Conservation (phyloP, 2,888 invertebrate genomes). For the Agriotes lineatus region DNA sequence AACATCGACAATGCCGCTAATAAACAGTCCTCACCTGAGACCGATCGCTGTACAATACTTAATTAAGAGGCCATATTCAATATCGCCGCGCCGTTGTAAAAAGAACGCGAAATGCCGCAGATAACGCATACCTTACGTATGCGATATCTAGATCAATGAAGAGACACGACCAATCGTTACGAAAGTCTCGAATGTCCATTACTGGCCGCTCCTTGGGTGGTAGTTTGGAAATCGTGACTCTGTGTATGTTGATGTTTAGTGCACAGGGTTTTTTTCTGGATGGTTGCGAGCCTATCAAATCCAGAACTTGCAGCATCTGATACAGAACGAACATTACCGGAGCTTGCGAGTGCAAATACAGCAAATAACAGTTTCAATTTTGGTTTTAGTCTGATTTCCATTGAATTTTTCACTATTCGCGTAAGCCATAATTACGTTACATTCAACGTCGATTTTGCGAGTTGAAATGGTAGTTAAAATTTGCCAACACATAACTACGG, state of each 20-base stretch:
- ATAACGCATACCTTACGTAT: slow-evolving; percentile 26
- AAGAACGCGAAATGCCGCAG: not conserved
- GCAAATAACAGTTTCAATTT: too few species aligned
- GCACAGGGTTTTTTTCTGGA: slow-evolving; percentile 10
- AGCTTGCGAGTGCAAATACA: too few species aligned
- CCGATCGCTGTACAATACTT: slow-evolving; percentile 21
- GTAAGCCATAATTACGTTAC: too few species aligned
- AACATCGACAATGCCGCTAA: slow-evolving; percentile 16
- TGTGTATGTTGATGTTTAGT: slow-evolving; percentile 44
- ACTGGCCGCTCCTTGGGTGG: slow-evolving; percentile 51
- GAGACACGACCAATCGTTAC: slow-evolving; percentile 47
- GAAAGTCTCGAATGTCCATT: slow-evolving; percentile 43
- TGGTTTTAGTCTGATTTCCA: not conserved
- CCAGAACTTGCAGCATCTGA: slow-evolving; percentile 2
- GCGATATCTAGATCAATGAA: slow-evolving; percentile 47
- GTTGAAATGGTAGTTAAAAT: too few species aligned
- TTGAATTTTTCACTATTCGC: too few species aligned
- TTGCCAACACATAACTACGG: too few species aligned
- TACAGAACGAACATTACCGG: not conserved
- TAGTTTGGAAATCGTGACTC: slow-evolving; percentile 52
- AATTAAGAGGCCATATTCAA: slow-evolving; percentile 25
- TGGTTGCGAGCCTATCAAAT: slow-evolving; percentile 23
- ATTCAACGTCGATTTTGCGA: too few species aligned
- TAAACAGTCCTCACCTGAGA: slow-evolving; percentile 12
- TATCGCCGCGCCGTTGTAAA: not conserved